Evolutionary conservation across 2,888 invertebrate genomes (phyloP), one percentile per base, ranked within the genome.

Genomic region (Aelia acuminata): DNA sequence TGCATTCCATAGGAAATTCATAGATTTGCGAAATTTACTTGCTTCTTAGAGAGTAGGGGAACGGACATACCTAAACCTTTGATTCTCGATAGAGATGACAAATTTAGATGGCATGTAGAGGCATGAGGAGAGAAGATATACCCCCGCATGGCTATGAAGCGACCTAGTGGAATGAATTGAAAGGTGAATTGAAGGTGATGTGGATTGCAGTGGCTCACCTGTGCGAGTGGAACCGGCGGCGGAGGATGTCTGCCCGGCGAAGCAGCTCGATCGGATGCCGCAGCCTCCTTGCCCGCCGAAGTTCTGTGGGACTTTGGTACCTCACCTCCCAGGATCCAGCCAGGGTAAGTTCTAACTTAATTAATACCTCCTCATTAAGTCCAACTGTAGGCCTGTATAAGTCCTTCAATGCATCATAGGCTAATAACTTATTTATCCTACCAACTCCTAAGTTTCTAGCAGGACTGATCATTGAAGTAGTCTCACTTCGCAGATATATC

Each of bases 221-320:
- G 48, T 49, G 84, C 43, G 48, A 84, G 84, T 47, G 84, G 49
- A 49, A 22, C n/a, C 43, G 84, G 26, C 48, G n/a, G 48, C 86
- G 53, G 85, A 85, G 86, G 86, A 86, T 86, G 86, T 50, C 85
- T 48, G 85, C 95, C 84, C 93, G 95, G 85, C 93, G 95, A 89
- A 90, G 95, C 92, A 95, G 95, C 92, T 95, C 95, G 90, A 95
- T 95, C 90, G 95, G 94, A 89, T 95, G 95, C 92, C 93, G 95
- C 89, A 94, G 95, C 22, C 93, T 95, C 90, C 94, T 95, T 48
- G 95, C 95, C 3, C 94, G 95, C 75, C 93, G 95, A 39, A 94
- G 95, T 89, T 95, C 95, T 26, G 94, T 90, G 18, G 91, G 91
- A 39, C 90, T 95, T 89, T 95, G 95, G 92, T 94, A 93, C 91